Evolutionary conservation across 2,113 vertebrate genomes (phyloP).

Genomic region (Rhadina sibilatrix): DNA sequence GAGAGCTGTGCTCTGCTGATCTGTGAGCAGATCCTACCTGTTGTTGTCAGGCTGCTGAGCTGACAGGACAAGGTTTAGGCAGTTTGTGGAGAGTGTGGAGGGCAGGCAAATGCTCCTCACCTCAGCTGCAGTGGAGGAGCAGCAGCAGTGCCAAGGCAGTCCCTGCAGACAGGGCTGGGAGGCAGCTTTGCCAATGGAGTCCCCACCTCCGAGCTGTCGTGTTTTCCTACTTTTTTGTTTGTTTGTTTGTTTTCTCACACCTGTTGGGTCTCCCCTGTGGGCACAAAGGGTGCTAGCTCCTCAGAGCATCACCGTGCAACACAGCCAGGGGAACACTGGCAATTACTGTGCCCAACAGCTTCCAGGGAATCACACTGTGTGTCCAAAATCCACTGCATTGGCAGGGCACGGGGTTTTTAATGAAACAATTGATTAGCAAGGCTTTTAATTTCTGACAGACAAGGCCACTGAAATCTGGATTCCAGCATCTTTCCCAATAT

Average conservation of each 20-base stretch:
- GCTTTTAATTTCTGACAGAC: background rate
- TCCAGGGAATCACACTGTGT: background rate
- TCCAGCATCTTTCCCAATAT: background rate
- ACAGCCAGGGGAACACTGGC: background rate
- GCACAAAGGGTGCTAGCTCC: background rate
- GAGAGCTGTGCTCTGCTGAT: background rate
- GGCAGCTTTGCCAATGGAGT: background rate
- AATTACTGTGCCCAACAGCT: background rate
- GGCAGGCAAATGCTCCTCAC: background rate
- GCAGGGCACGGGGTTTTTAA: background rate
- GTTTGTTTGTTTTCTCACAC: background rate
- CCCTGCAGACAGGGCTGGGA: background rate
- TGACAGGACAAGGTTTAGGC: background rate
- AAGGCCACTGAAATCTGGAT: background rate
- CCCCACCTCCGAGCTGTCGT: rapidly evolving
- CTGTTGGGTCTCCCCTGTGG: background rate
- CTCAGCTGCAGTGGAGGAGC: background rate
- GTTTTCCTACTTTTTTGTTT: background rate
- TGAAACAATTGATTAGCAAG: background rate
- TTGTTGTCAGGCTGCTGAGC: rapidly evolving
- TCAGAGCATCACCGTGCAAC: rapidly evolving
- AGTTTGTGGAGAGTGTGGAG: background rate
- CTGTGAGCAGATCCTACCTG: background rate
- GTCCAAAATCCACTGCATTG: background rate
- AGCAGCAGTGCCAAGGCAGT: background rate